Conservation (phyloP, 2,113 vertebrate genomes). For the Mormoops blainvillei region DNA sequence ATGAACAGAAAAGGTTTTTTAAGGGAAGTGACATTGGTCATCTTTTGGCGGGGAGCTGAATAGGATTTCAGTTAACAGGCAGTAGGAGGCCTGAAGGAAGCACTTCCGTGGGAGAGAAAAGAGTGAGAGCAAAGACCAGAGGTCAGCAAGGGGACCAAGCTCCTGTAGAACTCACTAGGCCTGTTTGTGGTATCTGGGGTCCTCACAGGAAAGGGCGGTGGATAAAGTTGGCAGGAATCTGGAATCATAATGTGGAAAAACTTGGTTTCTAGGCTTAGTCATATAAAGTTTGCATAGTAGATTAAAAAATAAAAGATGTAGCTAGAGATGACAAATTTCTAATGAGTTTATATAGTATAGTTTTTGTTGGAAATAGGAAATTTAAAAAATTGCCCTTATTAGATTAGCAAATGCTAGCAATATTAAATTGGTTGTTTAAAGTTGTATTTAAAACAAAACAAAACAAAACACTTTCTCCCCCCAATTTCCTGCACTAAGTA, state of each 20-base stretch:
- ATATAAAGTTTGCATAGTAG: neutral
- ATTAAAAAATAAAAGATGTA: neutral
- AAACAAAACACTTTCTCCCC: neutral
- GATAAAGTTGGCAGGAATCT: neutral
- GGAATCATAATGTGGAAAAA: neutral
- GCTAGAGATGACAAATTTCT: neutral
- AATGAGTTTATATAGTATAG: neutral
- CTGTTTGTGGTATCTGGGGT: neutral
- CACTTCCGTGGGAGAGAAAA: neutral
- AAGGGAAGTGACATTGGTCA: neutral
- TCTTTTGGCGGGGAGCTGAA: neutral
- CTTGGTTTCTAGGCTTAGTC: neutral
- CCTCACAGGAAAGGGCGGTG: neutral
- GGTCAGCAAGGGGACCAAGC: neutral
- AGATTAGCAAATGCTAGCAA: neutral
- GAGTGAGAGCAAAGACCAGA: neutral
- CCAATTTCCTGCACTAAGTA: neutral
- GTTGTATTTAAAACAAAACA: neutral
- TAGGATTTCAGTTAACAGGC: constrained; percentile 1
- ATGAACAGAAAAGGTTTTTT: neutral
- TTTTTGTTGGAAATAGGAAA: neutral
- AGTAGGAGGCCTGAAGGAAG: neutral
- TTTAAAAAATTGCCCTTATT: neutral
- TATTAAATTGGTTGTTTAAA: neutral
- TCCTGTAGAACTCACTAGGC: neutral